Conservation (phyloP, 2,797 vertebrate species). For the Eospalax fontanierii region DNA sequence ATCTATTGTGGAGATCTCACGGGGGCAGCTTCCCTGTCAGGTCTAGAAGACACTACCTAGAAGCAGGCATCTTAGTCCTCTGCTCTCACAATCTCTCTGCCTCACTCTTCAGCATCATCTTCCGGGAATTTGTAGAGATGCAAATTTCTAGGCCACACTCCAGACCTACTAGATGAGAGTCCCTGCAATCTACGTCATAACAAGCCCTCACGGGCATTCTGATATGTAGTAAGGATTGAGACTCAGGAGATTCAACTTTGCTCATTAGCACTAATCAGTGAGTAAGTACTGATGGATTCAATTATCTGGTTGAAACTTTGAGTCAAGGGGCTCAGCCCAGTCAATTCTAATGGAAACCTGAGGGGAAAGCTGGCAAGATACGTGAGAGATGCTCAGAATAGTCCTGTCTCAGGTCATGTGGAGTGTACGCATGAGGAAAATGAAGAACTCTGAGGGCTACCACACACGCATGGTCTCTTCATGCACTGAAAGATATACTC, state of each 20-base stretch:
- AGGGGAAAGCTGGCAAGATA: background rate
- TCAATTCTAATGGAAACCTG: background rate
- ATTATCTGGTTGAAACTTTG: slow-evolving; percentile 36
- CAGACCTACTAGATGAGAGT: background rate
- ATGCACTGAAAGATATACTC: background rate
- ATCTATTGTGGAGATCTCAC: no score
- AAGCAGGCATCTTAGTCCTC: no score
- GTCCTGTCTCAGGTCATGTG: accelerated
- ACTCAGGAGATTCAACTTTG: background rate
- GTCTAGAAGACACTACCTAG: no score
- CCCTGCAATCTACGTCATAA: background rate
- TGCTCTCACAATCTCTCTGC: no score
- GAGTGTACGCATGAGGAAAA: background rate
- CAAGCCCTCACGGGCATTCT: background rate
- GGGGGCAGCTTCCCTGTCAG: no score
- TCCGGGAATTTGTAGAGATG: slow-evolving; percentile 28
- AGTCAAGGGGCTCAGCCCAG: background rate
- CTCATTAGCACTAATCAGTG: background rate
- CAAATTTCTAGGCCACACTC: background rate
- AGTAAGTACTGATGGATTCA: background rate
- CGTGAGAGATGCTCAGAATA: background rate
- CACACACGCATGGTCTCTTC: background rate
- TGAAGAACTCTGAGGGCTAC: background rate
- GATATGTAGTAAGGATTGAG: background rate
- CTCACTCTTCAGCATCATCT: background rate